Conservation (phyloP, 2,888 invertebrate species). For the Sarcophaga carnaria region DNA sequence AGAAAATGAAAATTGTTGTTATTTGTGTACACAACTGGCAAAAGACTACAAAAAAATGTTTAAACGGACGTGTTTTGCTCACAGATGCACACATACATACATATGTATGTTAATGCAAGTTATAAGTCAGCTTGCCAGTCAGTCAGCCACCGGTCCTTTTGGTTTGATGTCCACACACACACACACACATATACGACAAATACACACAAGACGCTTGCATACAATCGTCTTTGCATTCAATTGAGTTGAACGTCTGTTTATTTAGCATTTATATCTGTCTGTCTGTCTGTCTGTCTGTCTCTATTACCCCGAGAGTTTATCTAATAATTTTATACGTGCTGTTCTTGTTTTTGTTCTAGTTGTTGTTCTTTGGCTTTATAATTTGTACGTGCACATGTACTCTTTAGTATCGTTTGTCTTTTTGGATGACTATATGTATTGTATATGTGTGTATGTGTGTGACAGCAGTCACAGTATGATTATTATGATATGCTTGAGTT, state of each 20-base stretch:
- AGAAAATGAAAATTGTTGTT: not conserved
- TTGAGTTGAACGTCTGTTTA: conserved; percentile 1
- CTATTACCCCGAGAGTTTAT: not conserved
- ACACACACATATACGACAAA: too few species aligned
- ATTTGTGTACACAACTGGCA: conserved; percentile 23
- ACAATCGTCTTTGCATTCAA: not conserved
- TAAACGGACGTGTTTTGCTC: conserved; percentile 3
- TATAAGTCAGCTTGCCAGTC: not conserved
- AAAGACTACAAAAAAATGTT: conserved; percentile 36
- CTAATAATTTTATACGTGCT: not conserved
- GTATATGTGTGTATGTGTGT: too few species aligned
- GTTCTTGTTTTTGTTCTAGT: not conserved
- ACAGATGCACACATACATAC: not conserved
- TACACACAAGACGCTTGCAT: not conserved
- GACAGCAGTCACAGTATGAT: too few species aligned
- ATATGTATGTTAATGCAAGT: not conserved
- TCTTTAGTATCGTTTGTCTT: not conserved
- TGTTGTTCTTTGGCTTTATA: not conserved
- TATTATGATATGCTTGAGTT: too few species aligned
- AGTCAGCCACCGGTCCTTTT: not conserved
- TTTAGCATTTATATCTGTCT: conserved; percentile 16
- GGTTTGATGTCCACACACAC: not conserved
- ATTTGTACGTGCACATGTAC: not conserved
- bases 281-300: not conserved
- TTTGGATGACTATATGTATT: too few species aligned